Base-by-base conservation (phyloP, 2,113 vertebrate species). In the Haemorhous mexicanus region DNA sequence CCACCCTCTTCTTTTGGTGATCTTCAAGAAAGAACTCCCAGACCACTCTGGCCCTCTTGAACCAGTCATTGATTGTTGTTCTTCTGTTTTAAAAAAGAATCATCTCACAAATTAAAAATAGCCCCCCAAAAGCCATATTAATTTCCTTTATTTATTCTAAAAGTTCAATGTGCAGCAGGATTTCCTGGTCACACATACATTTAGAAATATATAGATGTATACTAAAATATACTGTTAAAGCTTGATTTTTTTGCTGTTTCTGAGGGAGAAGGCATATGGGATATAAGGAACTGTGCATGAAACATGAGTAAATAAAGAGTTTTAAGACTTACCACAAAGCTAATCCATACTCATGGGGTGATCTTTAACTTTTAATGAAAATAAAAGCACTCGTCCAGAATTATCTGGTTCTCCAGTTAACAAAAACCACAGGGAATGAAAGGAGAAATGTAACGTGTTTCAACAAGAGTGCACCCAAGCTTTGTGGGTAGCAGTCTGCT, bases 221-320 rank as follows among this genome's bases (percentile, higher is more conserved):
- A n/a, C 56, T 49, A 70, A 89, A 91, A 89, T 87, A 46, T 24
- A 33, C 79, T 87, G 49, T 32, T 82, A 46, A 84, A 44, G 17
- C 32, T 78, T 85, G 75, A 66, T 47, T 56, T 89, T 94, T 93
- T 89, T 93, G 44, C 44, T 89, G 73, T 84, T 95, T 81, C 87
- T 82, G 66, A 91, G 35, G 46, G 11, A 53, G 62, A 68, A 95
- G 66, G 52, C 72, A 89, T 87, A 87, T 94, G 93, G 86, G 37
- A 72, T 82, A 52, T 56, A 84, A 41, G 77, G 87, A 92, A 89
- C 84, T 91, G 49, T 91, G 67, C 87, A 44, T 84, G 74, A 89
- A 95, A 72, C 37, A 30, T 22, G 87, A 79, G 87, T 95, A 95
- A 96, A 93, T 93, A 84, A 93, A 90, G 72, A 77, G 44, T 68